These are phyloP conservation scores for Periophthalmodon schlosseri DNA, from an alignment of 2,113 vertebrate genomes.

Conservation along the genomic window DNA sequence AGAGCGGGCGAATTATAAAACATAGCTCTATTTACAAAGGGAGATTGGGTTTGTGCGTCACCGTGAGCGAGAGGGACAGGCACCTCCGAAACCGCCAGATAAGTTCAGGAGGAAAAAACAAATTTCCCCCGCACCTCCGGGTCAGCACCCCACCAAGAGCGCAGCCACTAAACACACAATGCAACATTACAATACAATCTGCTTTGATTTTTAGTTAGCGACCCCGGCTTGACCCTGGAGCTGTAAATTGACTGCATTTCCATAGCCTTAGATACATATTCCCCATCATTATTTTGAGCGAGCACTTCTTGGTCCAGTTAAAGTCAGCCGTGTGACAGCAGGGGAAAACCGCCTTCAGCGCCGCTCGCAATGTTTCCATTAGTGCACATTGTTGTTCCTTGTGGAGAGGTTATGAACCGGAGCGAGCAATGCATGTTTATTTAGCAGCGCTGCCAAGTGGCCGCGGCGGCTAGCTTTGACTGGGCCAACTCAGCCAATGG, in stretches of 20 bases:
- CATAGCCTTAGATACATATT: conserved; percentile 61
- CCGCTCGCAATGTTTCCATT: conserved; percentile 70
- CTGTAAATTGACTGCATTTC: conserved; percentile 51
- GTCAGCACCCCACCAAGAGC: conserved; percentile 83
- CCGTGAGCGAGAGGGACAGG: conserved; percentile 91
- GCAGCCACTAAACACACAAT: conserved; percentile 75
- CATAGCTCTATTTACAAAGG: conserved; percentile 99
- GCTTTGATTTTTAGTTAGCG: conserved; percentile 42
- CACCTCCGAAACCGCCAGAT: conserved; percentile 94
- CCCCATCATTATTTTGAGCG: conserved; percentile 42
- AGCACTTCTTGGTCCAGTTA: conserved; percentile 41
- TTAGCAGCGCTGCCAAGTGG: conserved; percentile 59
- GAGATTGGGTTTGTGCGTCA: conserved; percentile 98
- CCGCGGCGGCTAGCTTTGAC: conserved; percentile 54
- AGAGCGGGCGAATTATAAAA: conserved; percentile 97
- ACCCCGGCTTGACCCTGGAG: conserved; percentile 59
- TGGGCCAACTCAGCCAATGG: conserved; percentile 38
- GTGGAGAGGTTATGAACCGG: conserved; percentile 68
- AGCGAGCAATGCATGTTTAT: conserved; percentile 73
- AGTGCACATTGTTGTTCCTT: conserved; percentile 56
- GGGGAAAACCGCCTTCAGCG: conserved; percentile 24
- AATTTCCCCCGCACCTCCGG: conserved; percentile 80
- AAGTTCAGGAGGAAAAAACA: conserved; percentile 82
- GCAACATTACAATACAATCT: conserved; percentile 69
- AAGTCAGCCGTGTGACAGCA: conserved; percentile 55